Evolutionary conservation across 2,888 invertebrate genomes (phyloP).

Genomic region (Athalia circularis): DNA sequence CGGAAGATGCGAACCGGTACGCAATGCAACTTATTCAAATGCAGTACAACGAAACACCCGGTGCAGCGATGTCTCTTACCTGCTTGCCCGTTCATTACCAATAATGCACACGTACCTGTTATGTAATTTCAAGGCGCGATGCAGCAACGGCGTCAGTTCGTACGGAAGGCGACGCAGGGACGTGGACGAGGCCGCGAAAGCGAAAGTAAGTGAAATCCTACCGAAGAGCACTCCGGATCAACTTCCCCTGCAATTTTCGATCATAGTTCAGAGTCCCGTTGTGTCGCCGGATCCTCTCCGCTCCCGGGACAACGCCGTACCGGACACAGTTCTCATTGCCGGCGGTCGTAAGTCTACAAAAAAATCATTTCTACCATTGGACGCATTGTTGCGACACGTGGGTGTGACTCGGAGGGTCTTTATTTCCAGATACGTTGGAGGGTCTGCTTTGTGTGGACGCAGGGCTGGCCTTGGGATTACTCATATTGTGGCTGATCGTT

Average conservation of each 20-base stretch:
- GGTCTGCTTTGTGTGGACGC: constrained; percentile 80
- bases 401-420: background rate
- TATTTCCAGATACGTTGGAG: constrained; percentile 61
- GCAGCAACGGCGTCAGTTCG: constrained; percentile 52
- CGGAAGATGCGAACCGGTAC: constrained; percentile 81
- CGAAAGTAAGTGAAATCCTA: constrained; percentile 53
- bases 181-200: constrained; percentile 36
- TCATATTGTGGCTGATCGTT: constrained; percentile 79
- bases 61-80: background rate
- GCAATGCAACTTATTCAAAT: constrained; percentile 47
- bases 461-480: constrained; percentile 80
- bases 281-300: constrained; percentile 80
- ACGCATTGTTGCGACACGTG: background rate
- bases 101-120: background rate
- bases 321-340: constrained; percentile 76
- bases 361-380: background rate
- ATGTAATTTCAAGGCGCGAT: constrained; percentile 48
- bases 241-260: constrained; percentile 77
- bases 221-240: constrained; percentile 65
- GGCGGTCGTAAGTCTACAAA: constrained; percentile 75
- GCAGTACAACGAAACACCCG: background rate
- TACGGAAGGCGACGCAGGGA: constrained; percentile 61
- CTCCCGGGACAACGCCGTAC: constrained; percentile 76
- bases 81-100: background rate
- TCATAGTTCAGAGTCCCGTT: constrained; percentile 78